phyloP scores from a whole-genome alignment of 2,888 invertebrate genomes.

The Digitonthophagus gazella region DNA sequence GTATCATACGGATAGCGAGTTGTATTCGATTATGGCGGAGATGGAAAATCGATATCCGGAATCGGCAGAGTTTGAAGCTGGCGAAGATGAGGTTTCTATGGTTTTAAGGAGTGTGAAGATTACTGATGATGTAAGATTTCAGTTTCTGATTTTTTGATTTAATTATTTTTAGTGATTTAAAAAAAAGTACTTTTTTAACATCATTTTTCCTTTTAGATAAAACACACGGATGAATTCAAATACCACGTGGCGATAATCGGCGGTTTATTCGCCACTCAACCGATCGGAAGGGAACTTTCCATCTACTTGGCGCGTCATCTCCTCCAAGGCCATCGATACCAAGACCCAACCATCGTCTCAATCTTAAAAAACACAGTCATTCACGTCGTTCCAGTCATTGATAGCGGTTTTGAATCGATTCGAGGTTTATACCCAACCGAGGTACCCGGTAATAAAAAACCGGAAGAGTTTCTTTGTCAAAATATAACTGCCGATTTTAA shows the following conservation, averaged over 20 bases:
- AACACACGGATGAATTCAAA: conserved; percentile 75
- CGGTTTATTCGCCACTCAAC: conserved; percentile 77
- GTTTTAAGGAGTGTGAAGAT: conserved; percentile 70
- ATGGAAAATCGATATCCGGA: conserved; percentile 67
- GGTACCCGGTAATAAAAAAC: conserved; percentile 36
- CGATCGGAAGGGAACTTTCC: conserved; percentile 79
- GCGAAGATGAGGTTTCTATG: conserved; percentile 65
- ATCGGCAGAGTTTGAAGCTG: conserved; percentile 69
- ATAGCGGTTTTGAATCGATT: conserved; percentile 57
- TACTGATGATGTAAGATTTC: conserved; percentile 69
- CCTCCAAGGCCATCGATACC: conserved; percentile 65
- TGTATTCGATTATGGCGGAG: conserved; percentile 63
- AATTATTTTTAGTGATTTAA: neutral
- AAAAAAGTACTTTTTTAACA: neutral
- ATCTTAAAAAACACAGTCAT: conserved; percentile 72
- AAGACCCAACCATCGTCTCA: conserved; percentile 63
- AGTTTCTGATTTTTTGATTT: conserved; percentile 24
- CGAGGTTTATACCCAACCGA: conserved; percentile 50
- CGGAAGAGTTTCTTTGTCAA: conserved; percentile 43
- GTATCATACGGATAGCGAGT: conserved; percentile 65
- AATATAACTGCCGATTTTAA: conserved; percentile 50
- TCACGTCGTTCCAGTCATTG: conserved; percentile 74
- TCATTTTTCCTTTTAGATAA: conserved; percentile 55
- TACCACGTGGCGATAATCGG: conserved; percentile 82
- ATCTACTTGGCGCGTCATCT: conserved; percentile 82